Evolutionary conservation across 2,113 vertebrate species (phyloP).

Genomic region (Pluvialis apricaria): DNA sequence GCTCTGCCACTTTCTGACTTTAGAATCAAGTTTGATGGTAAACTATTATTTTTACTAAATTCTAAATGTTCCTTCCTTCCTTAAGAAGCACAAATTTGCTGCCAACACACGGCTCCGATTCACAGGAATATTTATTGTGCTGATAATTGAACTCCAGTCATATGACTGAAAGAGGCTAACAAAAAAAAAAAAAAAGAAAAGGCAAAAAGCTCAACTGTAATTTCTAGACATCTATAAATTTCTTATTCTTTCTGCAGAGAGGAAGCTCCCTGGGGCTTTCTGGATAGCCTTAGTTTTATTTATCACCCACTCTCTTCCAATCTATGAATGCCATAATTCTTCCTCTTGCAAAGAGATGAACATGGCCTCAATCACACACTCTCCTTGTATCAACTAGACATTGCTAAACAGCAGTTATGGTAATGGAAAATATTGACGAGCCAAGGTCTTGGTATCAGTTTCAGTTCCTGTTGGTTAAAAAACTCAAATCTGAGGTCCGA

Average conservation of each 20-base stretch:
- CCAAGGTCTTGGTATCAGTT: not conserved
- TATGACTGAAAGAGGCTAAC: conserved; percentile 62
- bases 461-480: not conserved
- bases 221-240: conserved; percentile 78
- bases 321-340: conserved; percentile 62
- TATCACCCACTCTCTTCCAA: conserved; percentile 66
- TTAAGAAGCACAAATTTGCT: conserved; percentile 62
- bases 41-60: conserved; percentile 56
- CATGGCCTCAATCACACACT: conserved; percentile 34
- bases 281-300: conserved; percentile 67
- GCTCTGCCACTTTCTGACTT: conserved; percentile 11
- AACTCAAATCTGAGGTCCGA: not conserved
- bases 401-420: conserved; percentile 34
- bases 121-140: conserved; percentile 75
- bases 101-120: conserved; percentile 67
- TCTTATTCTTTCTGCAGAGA: conserved; percentile 66
- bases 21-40: not conserved
- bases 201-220: conserved; percentile 72
- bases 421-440: conserved; percentile 13
- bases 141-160: conserved; percentile 77
- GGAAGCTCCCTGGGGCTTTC: conserved; percentile 67
- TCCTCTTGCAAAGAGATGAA: conserved; percentile 45
- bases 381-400: not conserved
- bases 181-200: not conserved
- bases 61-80: conserved; percentile 59